A percentile compares a stretch with the other conserved stretches of the same genome.
These are phyloP conservation scores for Notothenia coriiceps DNA, from an alignment of 2,113 vertebrate species.

Conservation along the genomic window DNA sequence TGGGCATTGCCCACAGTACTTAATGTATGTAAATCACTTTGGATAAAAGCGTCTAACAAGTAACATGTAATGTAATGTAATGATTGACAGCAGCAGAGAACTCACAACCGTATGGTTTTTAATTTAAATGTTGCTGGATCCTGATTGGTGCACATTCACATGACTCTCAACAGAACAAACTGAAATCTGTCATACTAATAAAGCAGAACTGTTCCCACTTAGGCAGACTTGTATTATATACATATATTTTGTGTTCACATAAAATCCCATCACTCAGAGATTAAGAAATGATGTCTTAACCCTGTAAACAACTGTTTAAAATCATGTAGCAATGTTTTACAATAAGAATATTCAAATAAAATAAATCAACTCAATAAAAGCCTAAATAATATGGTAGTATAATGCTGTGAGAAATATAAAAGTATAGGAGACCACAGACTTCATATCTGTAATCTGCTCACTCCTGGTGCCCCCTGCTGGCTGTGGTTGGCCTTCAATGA, in stretches of 20 bases:
- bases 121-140: background rate
- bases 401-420: background rate
- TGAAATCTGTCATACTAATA: background rate
- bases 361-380: background rate
- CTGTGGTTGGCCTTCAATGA: background rate
- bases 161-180: background rate
- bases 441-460: conserved; percentile 38
- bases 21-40: no score
- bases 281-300: background rate
- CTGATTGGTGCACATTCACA: background rate
- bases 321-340: background rate
- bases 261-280: background rate
- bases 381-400: background rate
- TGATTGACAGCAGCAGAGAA: background rate
- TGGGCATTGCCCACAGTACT: background rate
- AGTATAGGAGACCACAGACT: background rate
- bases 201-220: no score
- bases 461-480: conserved; percentile 66
- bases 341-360: background rate
- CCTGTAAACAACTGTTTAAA: background rate
- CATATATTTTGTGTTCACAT: background rate
- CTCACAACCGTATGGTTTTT: no score
- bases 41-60: no score
- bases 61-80: no score
- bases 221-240: no score